Evolutionary conservation across 2,797 vertebrate species (phyloP).

Genomic region (Eulemur albifrons): DNA sequence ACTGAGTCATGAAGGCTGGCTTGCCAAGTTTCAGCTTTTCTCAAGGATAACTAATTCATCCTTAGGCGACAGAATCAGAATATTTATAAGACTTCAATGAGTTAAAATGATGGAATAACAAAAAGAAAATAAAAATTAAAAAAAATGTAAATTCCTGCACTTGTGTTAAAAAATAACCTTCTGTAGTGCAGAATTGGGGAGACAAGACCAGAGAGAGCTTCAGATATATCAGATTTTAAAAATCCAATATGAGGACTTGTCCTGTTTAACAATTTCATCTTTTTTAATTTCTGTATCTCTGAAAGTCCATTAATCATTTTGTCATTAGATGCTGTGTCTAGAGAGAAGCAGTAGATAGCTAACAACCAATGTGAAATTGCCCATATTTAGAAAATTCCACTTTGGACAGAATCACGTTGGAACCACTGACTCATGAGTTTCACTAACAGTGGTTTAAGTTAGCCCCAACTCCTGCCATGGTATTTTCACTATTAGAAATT

Average conservation of each 20-base stretch:
- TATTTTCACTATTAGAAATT: constrained; percentile 10
- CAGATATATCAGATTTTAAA: background rate
- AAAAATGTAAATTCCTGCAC: background rate
- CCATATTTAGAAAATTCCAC: background rate
- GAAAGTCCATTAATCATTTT: background rate
- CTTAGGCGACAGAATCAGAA: background rate
- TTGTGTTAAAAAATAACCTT: background rate
- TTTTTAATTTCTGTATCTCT: constrained; percentile 5
- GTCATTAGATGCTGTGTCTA: background rate
- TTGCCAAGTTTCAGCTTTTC: background rate
- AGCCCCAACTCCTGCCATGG: background rate
- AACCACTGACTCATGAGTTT: background rate
- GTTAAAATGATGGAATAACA: background rate
- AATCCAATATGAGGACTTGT: background rate
- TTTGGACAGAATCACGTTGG: background rate
- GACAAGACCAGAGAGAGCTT: background rate
- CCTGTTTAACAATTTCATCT: background rate
- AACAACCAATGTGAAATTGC: background rate
- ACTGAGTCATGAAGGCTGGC: background rate
- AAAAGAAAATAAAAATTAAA: background rate
- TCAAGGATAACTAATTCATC: background rate
- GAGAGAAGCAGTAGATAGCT: background rate
- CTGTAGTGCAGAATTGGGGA: background rate
- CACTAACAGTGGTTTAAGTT: background rate
- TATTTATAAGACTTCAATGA: background rate